These are phyloP conservation scores for Crax fasciolata DNA, from an alignment of 2,797 vertebrate genomes.

Conservation along the genomic window DNA sequence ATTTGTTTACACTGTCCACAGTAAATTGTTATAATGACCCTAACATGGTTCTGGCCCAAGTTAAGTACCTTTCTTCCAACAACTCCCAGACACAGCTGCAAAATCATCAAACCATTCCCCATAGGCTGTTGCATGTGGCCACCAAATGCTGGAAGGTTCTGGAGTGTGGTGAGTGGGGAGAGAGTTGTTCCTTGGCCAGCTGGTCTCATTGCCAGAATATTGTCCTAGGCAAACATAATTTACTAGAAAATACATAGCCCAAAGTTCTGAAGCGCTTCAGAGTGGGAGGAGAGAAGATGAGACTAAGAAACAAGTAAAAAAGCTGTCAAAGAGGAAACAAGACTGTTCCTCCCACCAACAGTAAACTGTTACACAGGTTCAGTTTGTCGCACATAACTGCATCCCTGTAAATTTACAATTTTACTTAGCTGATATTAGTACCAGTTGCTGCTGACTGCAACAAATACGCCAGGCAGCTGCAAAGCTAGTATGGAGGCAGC, in stretches of 20 bases:
- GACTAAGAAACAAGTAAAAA: not conserved
- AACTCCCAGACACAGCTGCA: slow-evolving; percentile 44
- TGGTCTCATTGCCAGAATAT: not conserved
- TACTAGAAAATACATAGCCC: not conserved
- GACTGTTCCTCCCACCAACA: not conserved
- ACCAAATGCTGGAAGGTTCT: not conserved
- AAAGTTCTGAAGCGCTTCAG: not conserved
- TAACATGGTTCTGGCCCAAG: not conserved
- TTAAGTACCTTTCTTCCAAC: slow-evolving; percentile 33
- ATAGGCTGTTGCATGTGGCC: not conserved
- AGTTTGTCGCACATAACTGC: not conserved
- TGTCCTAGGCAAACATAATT: not conserved
- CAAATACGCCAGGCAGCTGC: not conserved
- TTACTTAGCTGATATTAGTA: not conserved
- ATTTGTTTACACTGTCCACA: slow-evolving; percentile 1
- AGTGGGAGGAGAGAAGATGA: not conserved
- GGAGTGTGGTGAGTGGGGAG: not conserved
- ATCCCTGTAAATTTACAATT: not conserved
- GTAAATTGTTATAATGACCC: slow-evolving; percentile 36
- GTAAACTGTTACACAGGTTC: not conserved
- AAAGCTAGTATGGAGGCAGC: not conserved
- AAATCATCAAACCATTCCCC: not conserved
- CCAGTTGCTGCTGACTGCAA: not conserved
- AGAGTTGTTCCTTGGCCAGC: not conserved
- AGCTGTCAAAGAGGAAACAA: not conserved